These are phyloP conservation scores for Lanistes nyassanus DNA, from an alignment of 1,140 invertebrate genomes.

Conservation along the genomic window DNA sequence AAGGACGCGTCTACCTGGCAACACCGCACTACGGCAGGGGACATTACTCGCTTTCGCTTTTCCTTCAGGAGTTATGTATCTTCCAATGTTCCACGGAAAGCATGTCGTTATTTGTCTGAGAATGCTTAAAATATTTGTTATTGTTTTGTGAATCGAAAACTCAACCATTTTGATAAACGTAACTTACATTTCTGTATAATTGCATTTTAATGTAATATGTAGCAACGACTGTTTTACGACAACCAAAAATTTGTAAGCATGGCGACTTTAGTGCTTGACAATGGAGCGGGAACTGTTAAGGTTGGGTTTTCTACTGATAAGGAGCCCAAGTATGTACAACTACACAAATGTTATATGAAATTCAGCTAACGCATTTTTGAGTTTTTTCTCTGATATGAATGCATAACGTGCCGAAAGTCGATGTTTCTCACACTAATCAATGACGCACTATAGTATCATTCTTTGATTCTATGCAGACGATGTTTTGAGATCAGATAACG, in stretches of 20 bases:
- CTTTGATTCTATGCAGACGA: not conserved
- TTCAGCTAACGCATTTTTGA: not conserved
- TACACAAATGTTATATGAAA: not conserved
- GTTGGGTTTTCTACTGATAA: slow-evolving; percentile 78
- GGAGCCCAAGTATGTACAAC: slow-evolving; percentile 73
- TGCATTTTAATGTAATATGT: no score
- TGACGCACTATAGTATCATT: not conserved
- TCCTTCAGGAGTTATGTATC: not conserved
- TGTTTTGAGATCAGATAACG: no score
- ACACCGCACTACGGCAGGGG: not conserved
- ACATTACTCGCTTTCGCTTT: slow-evolving; percentile 14
- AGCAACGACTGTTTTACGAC: no score
- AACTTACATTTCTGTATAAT: not conserved
- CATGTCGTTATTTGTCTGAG: not conserved
- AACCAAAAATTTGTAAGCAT: no score
- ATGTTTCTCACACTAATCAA: not conserved
- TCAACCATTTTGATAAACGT: not conserved
- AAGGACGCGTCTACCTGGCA: slow-evolving; percentile 7
- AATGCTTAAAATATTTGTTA: not conserved
- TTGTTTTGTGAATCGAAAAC: not conserved
- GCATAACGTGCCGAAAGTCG: not conserved
- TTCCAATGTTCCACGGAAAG: not conserved
- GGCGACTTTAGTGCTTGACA: slow-evolving; percentile 80
- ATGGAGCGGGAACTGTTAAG: slow-evolving; percentile 88
- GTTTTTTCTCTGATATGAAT: not conserved